Base-by-base conservation (phyloP, 1,140 invertebrate genomes). In the Pogonomyrmex californicus region DNA sequence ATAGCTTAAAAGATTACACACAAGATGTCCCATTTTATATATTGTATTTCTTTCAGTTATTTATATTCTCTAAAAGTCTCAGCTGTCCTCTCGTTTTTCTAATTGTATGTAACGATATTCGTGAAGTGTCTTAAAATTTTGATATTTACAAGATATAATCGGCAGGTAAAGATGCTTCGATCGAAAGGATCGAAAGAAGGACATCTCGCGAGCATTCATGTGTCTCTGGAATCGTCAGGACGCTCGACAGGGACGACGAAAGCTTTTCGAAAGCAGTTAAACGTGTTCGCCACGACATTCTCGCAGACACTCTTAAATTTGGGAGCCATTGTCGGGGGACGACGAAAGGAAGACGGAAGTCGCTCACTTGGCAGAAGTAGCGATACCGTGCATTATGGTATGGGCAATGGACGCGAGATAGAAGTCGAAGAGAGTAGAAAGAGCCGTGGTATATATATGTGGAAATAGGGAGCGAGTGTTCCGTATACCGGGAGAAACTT, bases 301-400 rank as follows among this genome's bases (percentile, higher is more conserved):
- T 81, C 90, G 86, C 92, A 92, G 92, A 91, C 92, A 92, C 91
- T 91, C 90, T 92, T 92, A 93, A 95, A 95, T 95, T 94, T 95
- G 93, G 89, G 87, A 82, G 92, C 92, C 92, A 95, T 95, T 95
- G 94, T 95, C 86, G 86, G 79, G 79, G 83, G 78, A 89, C 85
- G 87, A 87, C 92, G 87, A 92, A 93, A 92, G 91, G 92, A 92
- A 92, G 91, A 87, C 93, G 93, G 93, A 95, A 95, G 92, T 94
- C 92, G 92, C 91, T 94, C 94, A 93, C 93, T 94, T 93, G 93
- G 93, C 92, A 93, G 91, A 95, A 94, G 93, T 92, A 93, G 93
- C 94, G 94, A 94, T 94, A 94, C 73, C 91, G 65, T 90, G 92
- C 91, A 92, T 93, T 91, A 93, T 92, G 89, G 86, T 77, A 49